Evolutionary conservation across 2,797 vertebrate species (phyloP).

Genomic region (Microctenopoma stevenorrisi): DNA sequence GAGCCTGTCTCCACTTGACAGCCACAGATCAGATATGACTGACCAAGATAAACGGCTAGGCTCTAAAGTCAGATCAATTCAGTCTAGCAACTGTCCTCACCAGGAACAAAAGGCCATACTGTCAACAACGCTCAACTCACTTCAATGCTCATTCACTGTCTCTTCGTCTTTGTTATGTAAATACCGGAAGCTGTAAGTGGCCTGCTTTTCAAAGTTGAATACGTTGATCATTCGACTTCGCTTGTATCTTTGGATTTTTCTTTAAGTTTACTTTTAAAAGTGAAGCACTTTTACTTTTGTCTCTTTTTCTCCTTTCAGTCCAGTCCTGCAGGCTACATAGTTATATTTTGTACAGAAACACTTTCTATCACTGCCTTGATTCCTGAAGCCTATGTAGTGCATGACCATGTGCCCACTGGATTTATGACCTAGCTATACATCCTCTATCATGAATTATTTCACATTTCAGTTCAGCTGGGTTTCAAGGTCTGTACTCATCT

Average conservation of each 20-base stretch:
- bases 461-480: conserved; percentile 33
- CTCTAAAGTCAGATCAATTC: conserved; percentile 79
- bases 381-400: conserved; percentile 9
- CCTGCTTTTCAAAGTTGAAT: conserved; percentile 25
- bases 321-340: conserved; percentile 7
- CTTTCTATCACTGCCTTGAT: conserved; percentile 27
- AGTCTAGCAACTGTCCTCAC: conserved; percentile 72
- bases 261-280: neutral
- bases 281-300: no score
- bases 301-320: neutral
- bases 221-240: neutral
- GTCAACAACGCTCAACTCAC: conserved; percentile 74
- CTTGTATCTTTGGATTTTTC: neutral
- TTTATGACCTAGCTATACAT: conserved; percentile 41
- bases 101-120: conserved; percentile 74
- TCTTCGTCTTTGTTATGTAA: conserved; percentile 61
- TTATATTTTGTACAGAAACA: conserved; percentile 19
- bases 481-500: conserved; percentile 43
- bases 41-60: conserved; percentile 71
- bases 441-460: conserved; percentile 40
- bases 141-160: conserved; percentile 50
- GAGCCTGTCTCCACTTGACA: conserved; percentile 67
- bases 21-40: conserved; percentile 80
- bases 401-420: conserved; percentile 29
- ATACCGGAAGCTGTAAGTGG: conserved; percentile 33